phyloP scores from a whole-genome alignment of 2,113 vertebrate species.

The Solenodon paradoxus region DNA sequence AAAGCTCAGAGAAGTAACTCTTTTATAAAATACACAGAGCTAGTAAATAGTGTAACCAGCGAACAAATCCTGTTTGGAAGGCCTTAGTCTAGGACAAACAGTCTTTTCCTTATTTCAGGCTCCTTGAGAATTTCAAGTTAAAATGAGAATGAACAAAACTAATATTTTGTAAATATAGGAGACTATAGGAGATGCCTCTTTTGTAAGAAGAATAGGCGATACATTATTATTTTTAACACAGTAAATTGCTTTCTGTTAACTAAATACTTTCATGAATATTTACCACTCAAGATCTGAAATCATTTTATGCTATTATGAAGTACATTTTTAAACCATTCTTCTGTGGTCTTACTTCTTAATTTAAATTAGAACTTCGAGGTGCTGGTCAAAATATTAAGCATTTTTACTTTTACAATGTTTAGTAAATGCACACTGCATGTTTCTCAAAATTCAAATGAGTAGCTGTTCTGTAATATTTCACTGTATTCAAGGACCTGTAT shows the following conservation, averaged over 20 bases:
- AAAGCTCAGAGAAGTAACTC: background rate
- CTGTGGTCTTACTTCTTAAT: background rate
- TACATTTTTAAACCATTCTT: background rate
- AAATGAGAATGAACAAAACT: background rate
- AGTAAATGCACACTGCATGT: background rate
- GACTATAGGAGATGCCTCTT: no score
- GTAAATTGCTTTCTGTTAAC: background rate
- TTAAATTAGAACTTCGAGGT: background rate
- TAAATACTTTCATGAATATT: background rate
- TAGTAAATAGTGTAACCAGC: background rate
- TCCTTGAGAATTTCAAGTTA: background rate
- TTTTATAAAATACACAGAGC: background rate
- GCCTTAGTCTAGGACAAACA: background rate
- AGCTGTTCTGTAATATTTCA: background rate
- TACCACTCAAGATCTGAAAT: background rate
- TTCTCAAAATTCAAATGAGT: background rate
- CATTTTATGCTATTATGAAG: background rate
- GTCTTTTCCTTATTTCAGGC: background rate
- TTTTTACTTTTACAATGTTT: background rate
- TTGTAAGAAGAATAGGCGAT: background rate
- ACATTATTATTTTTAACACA: background rate
- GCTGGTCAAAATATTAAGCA: background rate
- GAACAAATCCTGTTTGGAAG: background rate
- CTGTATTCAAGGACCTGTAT: accelerated
- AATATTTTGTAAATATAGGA: background rate